These are phyloP conservation scores for Hipposideros armiger DNA, from an alignment of 2,113 vertebrate species.

Conservation along the genomic window DNA sequence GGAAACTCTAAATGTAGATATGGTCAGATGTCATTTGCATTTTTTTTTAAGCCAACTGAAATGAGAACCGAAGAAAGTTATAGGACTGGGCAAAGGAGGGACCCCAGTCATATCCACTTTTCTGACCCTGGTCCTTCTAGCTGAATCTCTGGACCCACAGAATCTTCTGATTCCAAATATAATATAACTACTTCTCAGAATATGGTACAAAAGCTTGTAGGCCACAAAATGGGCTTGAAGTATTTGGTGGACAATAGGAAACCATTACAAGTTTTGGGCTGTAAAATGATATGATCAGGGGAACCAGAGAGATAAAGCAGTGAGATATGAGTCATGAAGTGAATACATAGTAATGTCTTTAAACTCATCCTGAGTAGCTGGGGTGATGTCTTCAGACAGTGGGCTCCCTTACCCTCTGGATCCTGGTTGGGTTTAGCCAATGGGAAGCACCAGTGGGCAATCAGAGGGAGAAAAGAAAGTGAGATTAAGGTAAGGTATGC, in stretches of 20 bases:
- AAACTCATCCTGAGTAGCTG: background rate
- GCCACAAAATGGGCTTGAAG: background rate
- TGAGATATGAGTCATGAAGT: background rate
- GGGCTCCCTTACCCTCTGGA: background rate
- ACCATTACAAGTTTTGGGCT: background rate
- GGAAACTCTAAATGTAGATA: background rate
- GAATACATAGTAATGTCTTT: background rate
- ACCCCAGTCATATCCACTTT: background rate
- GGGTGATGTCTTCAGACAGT: background rate
- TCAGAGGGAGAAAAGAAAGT: background rate
- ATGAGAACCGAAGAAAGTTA: background rate
- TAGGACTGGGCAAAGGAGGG: background rate
- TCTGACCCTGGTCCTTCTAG: background rate
- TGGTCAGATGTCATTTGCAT: background rate
- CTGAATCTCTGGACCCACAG: background rate
- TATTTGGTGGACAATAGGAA: background rate
- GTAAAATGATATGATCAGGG: background rate
- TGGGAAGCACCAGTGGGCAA: background rate
- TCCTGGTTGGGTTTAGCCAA: background rate
- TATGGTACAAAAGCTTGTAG: no score
- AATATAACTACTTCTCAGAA: background rate
- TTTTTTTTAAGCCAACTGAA: background rate
- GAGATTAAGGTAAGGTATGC: background rate
- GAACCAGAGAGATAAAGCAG: background rate
- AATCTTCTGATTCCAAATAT: background rate